Evolutionary conservation across 35 echinoderm and acorn worm genomes (phyloP).

Genomic region (Eucidaris tribuloides): DNA sequence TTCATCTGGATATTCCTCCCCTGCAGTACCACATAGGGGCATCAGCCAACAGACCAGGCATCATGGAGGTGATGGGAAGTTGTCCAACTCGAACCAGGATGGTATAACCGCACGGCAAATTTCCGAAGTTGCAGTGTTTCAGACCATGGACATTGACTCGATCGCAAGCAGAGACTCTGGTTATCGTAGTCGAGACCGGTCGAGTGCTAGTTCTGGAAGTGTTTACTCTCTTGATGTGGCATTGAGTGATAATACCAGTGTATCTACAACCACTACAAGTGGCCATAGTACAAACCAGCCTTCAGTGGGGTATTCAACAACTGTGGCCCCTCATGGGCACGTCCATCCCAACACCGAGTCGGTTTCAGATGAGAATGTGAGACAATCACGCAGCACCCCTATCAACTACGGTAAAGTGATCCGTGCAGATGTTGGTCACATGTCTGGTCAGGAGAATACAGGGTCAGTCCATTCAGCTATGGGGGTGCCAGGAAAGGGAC

Average conservation of each 20-base stretch:
- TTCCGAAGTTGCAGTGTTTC: background rate
- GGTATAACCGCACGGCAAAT: background rate
- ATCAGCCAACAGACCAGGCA: background rate
- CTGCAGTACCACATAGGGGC: background rate
- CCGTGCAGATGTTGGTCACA: too few relatives aligned
- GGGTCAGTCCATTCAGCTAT: background rate
- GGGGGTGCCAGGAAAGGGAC: background rate
- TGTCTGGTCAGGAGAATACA: background rate
- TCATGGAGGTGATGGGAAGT: too few relatives aligned
- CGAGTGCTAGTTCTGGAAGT: conserved; percentile 61
- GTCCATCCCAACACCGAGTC: background rate
- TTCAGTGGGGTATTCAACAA: background rate
- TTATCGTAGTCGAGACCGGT: conserved; percentile 56
- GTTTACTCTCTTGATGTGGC: conserved; percentile 57
- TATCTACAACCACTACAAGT: background rate
- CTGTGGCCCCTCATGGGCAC: background rate
- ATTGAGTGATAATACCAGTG: background rate
- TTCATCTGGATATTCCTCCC: background rate
- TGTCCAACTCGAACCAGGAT: background rate
- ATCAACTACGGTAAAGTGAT: background rate
- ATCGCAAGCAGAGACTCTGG: conserved; percentile 67
- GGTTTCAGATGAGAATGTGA: too few relatives aligned
- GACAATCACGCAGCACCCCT: too few relatives aligned
- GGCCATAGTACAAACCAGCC: background rate
- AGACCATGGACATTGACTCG: conserved; percentile 13